These are phyloP conservation scores for Nannoperca obscura DNA, from an alignment of 2,797 vertebrate species.

Conservation along the genomic window DNA sequence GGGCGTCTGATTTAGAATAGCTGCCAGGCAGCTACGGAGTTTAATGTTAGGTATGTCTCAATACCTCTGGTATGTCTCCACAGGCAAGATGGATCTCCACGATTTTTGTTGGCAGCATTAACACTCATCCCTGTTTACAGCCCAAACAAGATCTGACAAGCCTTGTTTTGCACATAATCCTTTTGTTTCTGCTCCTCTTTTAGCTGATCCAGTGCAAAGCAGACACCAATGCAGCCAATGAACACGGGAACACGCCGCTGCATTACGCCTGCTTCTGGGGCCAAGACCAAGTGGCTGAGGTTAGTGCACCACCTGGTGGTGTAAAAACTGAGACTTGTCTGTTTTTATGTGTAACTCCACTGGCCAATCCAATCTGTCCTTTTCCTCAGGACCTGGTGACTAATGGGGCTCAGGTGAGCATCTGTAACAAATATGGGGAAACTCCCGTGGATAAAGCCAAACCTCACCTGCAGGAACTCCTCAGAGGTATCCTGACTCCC, in stretches of 20 bases:
- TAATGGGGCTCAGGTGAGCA: slow-evolving; percentile 92
- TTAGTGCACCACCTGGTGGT: slow-evolving; percentile 82
- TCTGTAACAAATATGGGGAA: slow-evolving; percentile 96
- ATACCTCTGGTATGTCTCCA: slow-evolving; percentile 69
- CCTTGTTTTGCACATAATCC: slow-evolving; percentile 51
- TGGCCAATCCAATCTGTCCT: background rate
- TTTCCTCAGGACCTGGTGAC: slow-evolving; percentile 90
- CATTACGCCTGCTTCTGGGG: slow-evolving; percentile 99
- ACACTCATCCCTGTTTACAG: slow-evolving; percentile 56
- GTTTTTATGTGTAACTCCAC: background rate
- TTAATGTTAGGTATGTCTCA: slow-evolving; percentile 75
- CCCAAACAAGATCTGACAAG: slow-evolving; percentile 66
- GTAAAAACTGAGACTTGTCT: background rate
- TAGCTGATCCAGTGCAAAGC: slow-evolving; percentile 98
- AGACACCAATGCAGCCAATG: slow-evolving; percentile 95
- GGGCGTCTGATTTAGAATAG: slow-evolving; percentile 54
- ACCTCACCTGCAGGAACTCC: slow-evolving; percentile 88
- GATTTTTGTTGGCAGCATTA: slow-evolving; percentile 38
- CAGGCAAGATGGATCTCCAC: slow-evolving; percentile 34
- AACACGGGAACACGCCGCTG: slow-evolving; percentile 95
- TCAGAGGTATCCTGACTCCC: slow-evolving; percentile 85
- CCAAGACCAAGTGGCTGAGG: slow-evolving; percentile 94
- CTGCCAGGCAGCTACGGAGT: slow-evolving; percentile 55
- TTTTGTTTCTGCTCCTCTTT: slow-evolving; percentile 56
- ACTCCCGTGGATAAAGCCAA: slow-evolving; percentile 96